These are phyloP conservation scores for Teinopalpus imperialis DNA, from an alignment of 2,888 invertebrate species.

Conservation along the genomic window DNA sequence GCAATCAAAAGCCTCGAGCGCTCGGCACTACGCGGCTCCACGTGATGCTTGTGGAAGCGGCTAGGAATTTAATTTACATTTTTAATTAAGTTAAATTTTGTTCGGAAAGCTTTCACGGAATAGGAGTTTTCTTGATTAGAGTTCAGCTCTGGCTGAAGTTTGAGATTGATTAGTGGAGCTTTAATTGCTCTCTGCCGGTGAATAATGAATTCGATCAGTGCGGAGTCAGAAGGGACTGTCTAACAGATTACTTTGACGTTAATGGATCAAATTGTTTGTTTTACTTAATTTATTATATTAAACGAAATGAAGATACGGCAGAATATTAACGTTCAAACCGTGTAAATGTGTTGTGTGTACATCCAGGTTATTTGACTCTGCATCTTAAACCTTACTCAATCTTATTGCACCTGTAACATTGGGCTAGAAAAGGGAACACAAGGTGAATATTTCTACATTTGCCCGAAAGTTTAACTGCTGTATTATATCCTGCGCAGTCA, in stretches of 20 bases:
- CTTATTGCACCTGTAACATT: no score
- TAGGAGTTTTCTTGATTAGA: conserved; percentile 82
- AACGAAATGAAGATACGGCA: neutral
- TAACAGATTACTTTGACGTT: conserved; percentile 61
- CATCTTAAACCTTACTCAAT: no score
- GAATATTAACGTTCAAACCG: neutral
- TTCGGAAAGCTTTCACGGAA: conserved; percentile 81
- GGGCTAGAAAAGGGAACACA: no score
- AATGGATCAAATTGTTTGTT: conserved; percentile 52
- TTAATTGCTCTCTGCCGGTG: conserved; percentile 79
- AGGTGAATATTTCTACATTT: no score
- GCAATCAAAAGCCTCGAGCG: conserved; percentile 81
- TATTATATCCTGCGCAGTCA: no score
- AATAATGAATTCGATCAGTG: conserved; percentile 80
- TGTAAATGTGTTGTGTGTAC: no score
- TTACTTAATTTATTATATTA: conserved; percentile 30
- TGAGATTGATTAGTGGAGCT: conserved; percentile 81
- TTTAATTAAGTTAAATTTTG: conserved; percentile 83
- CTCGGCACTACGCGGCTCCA: conserved; percentile 55
- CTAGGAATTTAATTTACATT: conserved; percentile 82
- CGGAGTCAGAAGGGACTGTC: conserved; percentile 62
- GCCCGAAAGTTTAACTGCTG: no score
- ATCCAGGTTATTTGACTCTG: no score
- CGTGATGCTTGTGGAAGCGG: conserved; percentile 80
- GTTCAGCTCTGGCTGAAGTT: conserved; percentile 79